Evolutionary conservation across 2,113 vertebrate genomes (phyloP).

Genomic region (Mesembrinibis cayennensis): DNA sequence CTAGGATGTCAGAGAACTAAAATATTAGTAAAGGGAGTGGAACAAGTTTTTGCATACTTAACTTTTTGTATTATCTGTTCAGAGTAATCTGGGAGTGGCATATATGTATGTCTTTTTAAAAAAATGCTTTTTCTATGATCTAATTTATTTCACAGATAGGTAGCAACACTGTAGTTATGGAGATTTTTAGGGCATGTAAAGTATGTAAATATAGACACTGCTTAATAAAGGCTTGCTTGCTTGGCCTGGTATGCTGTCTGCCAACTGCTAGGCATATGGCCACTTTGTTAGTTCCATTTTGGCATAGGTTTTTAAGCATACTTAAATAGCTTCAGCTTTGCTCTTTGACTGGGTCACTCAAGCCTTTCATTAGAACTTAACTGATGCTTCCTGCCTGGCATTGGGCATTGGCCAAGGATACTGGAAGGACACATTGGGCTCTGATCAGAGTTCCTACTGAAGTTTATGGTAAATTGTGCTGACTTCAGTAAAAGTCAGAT

Average conservation of each 20-base stretch:
- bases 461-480: background rate
- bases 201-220: background rate
- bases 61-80: background rate
- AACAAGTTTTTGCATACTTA: background rate
- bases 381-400: background rate
- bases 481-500: background rate
- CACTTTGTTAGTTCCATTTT: slow-evolving; percentile 32
- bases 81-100: background rate
- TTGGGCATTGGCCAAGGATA: background rate
- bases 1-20: background rate
- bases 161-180: background rate
- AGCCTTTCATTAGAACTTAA: slow-evolving; percentile 4
- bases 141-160: background rate
- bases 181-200: background rate
- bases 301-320: background rate
- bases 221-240: slow-evolving; percentile 25
- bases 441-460: background rate
- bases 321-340: slow-evolving; percentile 15
- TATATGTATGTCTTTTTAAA: background rate
- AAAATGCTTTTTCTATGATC: background rate
- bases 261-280: slow-evolving; percentile 13
- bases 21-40: background rate
- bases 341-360: background rate
- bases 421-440: background rate
- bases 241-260: background rate